Base-by-base conservation (phyloP, 2,888 invertebrate genomes). In the Lymantria monacha region DNA sequence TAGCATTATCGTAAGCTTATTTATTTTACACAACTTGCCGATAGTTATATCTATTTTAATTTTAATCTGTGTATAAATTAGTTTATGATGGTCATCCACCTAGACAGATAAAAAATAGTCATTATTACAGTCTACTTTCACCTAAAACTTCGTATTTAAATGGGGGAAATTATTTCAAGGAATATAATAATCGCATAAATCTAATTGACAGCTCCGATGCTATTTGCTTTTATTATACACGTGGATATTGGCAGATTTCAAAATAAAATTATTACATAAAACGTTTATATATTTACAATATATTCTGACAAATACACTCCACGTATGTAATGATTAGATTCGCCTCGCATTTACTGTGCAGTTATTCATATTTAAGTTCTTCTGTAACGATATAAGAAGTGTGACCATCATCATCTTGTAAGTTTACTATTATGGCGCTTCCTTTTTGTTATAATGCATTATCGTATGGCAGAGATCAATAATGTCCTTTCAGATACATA, bases 21-120 rank as follows among this genome's bases (percentile, higher is more conserved):
- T 90, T 90, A 90, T 88, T 87, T 89, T 91, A 91, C 89, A 91
- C 87, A 89, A 85, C 83, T 88, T 85, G 87, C 88, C 87, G 85
- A 90, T 90, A 86, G 80, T 83, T 88, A 86, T 84, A 83, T 85
- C 85, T 86, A 87, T 85, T 81, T 81, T 80, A 79, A 77, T 81
- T 83, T 87, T 84, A 83, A 79, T 81, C 81, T 85, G 87, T 88
- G 87, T 89, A 90, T 89, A 89, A 91, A 89, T 90, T 88, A 90
- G 81, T 87, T 87, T 87, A 87, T 81, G 88, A 88, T 89, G 89
- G 89, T 88, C 87, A 79, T 81, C 87, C 88, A 88, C 83, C 87
- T 83, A 88, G 88, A 89, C 81, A 87, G 87, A 86, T 89, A 89
- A 88, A 89, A 90, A 90, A 88, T 89, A 88, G 82, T 88, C 77